These are phyloP conservation scores for Pycnomerus fuliginosus DNA, from an alignment of 2,888 invertebrate genomes.

Conservation along the genomic window DNA sequence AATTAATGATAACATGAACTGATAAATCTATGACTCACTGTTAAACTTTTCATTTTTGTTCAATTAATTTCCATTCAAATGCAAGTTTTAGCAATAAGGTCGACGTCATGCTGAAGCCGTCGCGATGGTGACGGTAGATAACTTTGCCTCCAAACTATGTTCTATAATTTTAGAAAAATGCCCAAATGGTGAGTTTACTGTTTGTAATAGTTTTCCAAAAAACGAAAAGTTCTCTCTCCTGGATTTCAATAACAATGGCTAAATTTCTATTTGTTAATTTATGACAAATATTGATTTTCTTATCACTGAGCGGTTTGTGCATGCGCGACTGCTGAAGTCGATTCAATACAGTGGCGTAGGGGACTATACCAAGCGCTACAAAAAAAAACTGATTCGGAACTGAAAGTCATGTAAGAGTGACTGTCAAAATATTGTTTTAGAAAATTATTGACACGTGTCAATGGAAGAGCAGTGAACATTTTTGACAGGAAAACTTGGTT, in stretches of 20 bases:
- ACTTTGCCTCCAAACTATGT: conserved; percentile 62
- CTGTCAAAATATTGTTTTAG: too few relatives aligned
- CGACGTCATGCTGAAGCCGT: conserved; percentile 4
- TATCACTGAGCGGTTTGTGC: conserved; percentile 7
- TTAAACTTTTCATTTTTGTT: background rate
- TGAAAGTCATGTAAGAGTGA: too few relatives aligned
- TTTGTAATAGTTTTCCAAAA: conserved; percentile 5
- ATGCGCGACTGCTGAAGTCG: conserved; percentile 3
- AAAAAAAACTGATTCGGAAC: too few relatives aligned
- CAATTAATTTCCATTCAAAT: background rate
- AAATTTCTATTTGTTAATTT: too few relatives aligned
- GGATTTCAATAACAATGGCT: too few relatives aligned
- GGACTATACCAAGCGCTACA: too few relatives aligned
- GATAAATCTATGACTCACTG: background rate
- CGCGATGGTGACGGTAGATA: conserved; percentile 52
- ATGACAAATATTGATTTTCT: conserved; percentile 16
- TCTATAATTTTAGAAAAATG: conserved; percentile 56
- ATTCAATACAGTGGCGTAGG: too few relatives aligned
- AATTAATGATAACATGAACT: too few relatives aligned
- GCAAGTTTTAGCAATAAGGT: conserved; percentile 3
- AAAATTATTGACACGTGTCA: too few relatives aligned
- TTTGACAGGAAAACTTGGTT: too few relatives aligned
- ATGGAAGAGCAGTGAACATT: too few relatives aligned
- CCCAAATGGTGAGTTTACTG: conserved; percentile 53
- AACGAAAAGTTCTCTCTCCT: too few relatives aligned